Conservation (phyloP, 1,140 invertebrate species). For the Adoxophyes honmai region DNA sequence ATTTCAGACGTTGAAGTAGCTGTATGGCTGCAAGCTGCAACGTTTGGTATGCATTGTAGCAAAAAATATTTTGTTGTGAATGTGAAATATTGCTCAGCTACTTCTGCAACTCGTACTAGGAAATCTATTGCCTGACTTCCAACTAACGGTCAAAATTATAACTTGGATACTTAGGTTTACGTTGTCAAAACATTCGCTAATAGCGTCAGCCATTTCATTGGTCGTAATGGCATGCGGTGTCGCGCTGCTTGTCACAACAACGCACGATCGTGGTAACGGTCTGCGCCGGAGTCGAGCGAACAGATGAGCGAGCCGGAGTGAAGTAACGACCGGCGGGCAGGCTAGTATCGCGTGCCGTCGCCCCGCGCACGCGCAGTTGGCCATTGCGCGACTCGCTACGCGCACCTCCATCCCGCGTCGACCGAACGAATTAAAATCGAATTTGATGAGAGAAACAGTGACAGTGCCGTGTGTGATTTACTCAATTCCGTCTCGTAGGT, state of each 20-base stretch:
- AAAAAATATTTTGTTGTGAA: too few species aligned
- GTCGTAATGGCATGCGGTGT: not conserved
- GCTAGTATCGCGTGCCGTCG: not conserved
- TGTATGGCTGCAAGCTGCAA: too few species aligned
- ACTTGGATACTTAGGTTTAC: not conserved
- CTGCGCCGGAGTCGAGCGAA: not conserved
- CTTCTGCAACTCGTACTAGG: too few species aligned
- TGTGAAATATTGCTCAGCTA: too few species aligned
- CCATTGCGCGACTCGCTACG: constrained; percentile 5
- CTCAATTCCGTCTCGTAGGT: not conserved
- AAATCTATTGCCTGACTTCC: too few species aligned
- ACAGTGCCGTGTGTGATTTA: constrained; percentile 5
- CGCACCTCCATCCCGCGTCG: constrained; percentile 5
- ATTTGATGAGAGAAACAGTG: constrained; percentile 14
- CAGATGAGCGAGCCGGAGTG: constrained; percentile 6
- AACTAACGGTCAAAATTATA: too few species aligned
- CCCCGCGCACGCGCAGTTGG: constrained; percentile 5
- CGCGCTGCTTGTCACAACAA: constrained; percentile 2
- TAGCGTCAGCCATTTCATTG: not conserved
- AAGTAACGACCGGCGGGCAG: not conserved
- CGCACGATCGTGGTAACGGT: constrained; percentile 11
- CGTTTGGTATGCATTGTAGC: too few species aligned
- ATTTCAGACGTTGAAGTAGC: too few species aligned
- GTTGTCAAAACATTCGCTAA: not conserved
- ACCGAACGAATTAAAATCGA: constrained; percentile 5